These are phyloP conservation scores for Carassius auratus DNA, from an alignment of 2,113 vertebrate genomes.

Conservation along the genomic window DNA sequence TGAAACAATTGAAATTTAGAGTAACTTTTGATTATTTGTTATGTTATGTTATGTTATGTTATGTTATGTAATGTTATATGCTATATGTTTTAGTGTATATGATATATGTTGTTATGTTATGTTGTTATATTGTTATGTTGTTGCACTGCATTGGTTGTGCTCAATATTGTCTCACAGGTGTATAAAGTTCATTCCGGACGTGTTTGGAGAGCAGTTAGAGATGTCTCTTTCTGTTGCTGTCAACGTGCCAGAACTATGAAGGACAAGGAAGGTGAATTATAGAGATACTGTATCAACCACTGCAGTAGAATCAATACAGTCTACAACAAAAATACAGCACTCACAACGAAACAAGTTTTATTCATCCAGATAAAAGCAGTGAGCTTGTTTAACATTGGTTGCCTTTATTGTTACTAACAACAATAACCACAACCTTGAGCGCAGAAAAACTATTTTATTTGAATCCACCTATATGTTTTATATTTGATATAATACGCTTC, in stretches of 20 bases:
- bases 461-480: not conserved
- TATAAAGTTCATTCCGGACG: not conserved
- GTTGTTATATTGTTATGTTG: no score
- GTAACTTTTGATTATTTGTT: no score
- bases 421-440: not conserved
- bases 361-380: not conserved
- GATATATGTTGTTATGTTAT: no score
- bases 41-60: no score
- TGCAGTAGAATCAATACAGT: slow-evolving; percentile 11
- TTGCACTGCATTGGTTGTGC: not conserved
- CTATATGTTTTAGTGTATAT: no score
- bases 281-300: slow-evolving; percentile 13
- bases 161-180: not conserved
- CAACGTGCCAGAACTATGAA: slow-evolving; percentile 21
- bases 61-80: no score
- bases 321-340: not conserved
- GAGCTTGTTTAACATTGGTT: not conserved
- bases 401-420: not conserved
- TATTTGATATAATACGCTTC: slow-evolving; percentile 7
- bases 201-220: not conserved
- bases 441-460: not conserved
- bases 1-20: no score
- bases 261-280: slow-evolving; percentile 40
- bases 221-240: not conserved
- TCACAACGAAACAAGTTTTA: not conserved